A percentile compares a stretch with the other conserved stretches of the same genome.
These are phyloP conservation scores for Mus spicilegus DNA, from an alignment of 2,113 vertebrate genomes.

Conservation along the genomic window DNA sequence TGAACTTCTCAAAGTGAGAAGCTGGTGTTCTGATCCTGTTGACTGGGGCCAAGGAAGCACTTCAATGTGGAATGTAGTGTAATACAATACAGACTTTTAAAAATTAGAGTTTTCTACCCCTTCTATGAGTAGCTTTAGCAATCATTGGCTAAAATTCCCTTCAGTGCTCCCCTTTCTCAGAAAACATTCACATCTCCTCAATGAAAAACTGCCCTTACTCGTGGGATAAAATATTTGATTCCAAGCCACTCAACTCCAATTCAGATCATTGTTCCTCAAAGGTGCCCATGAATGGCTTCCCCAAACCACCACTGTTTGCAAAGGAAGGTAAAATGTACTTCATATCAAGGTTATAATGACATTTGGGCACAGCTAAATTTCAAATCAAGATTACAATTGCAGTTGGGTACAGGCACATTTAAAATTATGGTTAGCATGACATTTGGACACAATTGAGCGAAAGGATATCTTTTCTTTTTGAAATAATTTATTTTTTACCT, in stretches of 20 bases:
- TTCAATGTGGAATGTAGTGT: neutral
- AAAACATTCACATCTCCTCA: neutral
- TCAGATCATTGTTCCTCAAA: neutral
- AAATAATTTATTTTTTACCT: neutral
- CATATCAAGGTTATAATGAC: slow-evolving; percentile 12
- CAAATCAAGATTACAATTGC: slow-evolving; percentile 1
- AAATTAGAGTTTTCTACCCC: slow-evolving; percentile 20
- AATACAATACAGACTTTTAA: neutral
- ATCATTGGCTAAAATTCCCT: neutral
- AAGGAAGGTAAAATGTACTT: slow-evolving; percentile 27
- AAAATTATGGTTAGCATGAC: slow-evolving; percentile 16
- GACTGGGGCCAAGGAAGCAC: neutral
- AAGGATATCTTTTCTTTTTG: neutral
- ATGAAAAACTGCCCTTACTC: neutral
- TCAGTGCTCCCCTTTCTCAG: neutral
- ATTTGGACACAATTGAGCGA: neutral
- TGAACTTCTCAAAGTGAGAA: neutral
- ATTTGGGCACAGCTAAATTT: slow-evolving; percentile 5
- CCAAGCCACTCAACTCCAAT: neutral
- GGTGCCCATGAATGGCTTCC: neutral
- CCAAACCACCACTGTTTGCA: neutral
- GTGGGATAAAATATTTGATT: neutral
- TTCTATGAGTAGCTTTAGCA: neutral
- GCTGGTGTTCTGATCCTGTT: neutral
- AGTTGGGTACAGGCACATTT: neutral